Conservation (phyloP, 1,140 invertebrate genomes). For the Brachionus angularis region DNA sequence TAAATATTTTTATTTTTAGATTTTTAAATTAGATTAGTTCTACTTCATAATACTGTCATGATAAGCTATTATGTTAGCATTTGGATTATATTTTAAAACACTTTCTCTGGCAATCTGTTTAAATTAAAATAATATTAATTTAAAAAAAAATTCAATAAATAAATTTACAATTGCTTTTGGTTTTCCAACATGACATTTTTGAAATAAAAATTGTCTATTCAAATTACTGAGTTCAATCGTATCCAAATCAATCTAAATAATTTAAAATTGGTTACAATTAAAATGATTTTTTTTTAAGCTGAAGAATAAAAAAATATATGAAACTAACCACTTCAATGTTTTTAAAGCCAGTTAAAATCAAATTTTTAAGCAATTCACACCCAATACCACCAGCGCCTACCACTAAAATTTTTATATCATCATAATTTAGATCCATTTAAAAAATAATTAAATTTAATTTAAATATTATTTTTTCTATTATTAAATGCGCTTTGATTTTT, state of each 20-base stretch:
- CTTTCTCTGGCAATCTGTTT: conserved; percentile 71
- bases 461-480: no score
- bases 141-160: not conserved
- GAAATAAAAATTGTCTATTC: conserved; percentile 95
- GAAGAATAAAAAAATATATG: not conserved
- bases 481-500: no score
- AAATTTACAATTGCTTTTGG: conserved; percentile 68
- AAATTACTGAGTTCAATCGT: conserved; percentile 99
- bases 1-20: conserved; percentile 2
- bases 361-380: conserved; percentile 95
- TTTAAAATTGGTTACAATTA: conserved; percentile 58
- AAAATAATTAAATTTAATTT: no score
- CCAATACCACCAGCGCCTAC: conserved; percentile 98
- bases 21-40: conserved; percentile 49
- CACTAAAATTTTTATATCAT: conserved; percentile 69
- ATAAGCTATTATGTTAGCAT: conserved; percentile 78
- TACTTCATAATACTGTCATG: conserved; percentile 90
- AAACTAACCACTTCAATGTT: conserved; percentile 85
- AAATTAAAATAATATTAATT: not conserved
- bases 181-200: conserved; percentile 94
- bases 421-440: conserved; percentile 16
- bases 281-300: not conserved
- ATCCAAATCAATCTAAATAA: conserved; percentile 99
- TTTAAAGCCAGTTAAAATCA: conserved; percentile 86
- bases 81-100: conserved; percentile 79